Conservation (phyloP, 1,140 invertebrate genomes). For the Stratiolaelaps scimitus region DNA sequence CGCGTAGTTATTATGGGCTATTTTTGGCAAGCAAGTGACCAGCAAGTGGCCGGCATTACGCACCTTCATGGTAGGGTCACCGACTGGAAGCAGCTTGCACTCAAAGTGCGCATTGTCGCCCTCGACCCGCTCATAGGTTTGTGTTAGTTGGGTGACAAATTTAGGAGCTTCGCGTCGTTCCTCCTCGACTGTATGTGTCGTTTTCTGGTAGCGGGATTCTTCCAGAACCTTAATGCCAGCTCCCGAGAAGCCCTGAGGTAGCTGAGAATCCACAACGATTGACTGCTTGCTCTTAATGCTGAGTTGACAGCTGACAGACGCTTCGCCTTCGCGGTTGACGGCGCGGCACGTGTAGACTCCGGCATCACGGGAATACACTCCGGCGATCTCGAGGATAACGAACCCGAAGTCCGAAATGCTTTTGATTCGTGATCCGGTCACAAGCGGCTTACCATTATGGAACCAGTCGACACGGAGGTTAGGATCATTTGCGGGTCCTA, state of each 20-base stretch:
- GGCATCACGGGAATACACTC: constrained; percentile 71
- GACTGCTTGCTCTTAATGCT: constrained; percentile 56
- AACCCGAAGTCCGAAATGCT: constrained; percentile 87
- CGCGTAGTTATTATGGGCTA: no score
- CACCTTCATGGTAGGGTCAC: constrained; percentile 62
- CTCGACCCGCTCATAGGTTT: constrained; percentile 67
- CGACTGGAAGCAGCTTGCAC: constrained; percentile 70
- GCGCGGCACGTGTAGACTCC: constrained; percentile 79
- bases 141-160: constrained; percentile 64
- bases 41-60: no score
- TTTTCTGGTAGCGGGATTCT: constrained; percentile 69
- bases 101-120: constrained; percentile 78
- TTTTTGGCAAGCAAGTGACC: no score
- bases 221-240: constrained; percentile 78
- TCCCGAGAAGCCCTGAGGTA: constrained; percentile 66
- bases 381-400: constrained; percentile 76
- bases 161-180: constrained; percentile 69
- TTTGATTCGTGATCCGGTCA: constrained; percentile 63
- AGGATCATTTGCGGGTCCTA: constrained; percentile 77
- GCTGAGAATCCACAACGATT: constrained; percentile 75
- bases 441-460: constrained; percentile 80
- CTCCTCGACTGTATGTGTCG: constrained; percentile 65
- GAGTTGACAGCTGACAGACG: constrained; percentile 67
- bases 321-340: constrained; percentile 75
- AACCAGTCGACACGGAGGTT: constrained; percentile 90